These are phyloP conservation scores for Trichonephila inaurata DNA, from an alignment of 1,140 invertebrate species.

Conservation along the genomic window DNA sequence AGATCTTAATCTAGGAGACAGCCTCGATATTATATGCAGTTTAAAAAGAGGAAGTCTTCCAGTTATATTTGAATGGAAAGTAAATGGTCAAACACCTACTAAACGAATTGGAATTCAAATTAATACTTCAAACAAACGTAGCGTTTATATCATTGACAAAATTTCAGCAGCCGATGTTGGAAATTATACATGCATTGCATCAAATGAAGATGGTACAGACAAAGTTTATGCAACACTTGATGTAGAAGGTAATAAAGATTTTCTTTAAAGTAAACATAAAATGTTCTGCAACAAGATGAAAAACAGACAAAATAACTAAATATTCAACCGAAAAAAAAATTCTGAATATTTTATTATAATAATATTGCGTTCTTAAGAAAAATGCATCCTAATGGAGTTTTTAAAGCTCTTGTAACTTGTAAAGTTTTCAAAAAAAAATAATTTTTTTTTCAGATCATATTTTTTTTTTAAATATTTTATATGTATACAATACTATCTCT, in stretches of 20 bases:
- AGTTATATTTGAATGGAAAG: conserved; percentile 60
- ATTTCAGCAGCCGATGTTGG: conserved; percentile 74
- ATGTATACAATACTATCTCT: too few relatives aligned
- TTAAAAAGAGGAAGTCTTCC: conserved; percentile 70
- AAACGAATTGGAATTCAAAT: conserved; percentile 21
- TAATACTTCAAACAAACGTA: conserved; percentile 48
- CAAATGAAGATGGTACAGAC: conserved; percentile 77
- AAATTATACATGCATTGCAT: conserved; percentile 78
- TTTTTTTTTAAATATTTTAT: too few relatives aligned
- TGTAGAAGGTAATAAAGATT: conserved; percentile 64
- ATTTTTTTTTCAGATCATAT: too few relatives aligned
- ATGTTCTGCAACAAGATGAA: too few relatives aligned
- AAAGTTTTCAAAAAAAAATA: too few relatives aligned
- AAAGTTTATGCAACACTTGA: neutral
- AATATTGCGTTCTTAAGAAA: too few relatives aligned
- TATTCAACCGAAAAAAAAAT: too few relatives aligned
- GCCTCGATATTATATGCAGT: conserved; percentile 58
- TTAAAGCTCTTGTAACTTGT: too few relatives aligned
- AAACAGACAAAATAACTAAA: too few relatives aligned
- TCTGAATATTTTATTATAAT: too few relatives aligned
- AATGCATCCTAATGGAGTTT: too few relatives aligned
- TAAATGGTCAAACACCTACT: neutral
- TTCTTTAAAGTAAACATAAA: too few relatives aligned
- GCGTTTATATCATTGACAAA: conserved; percentile 37
- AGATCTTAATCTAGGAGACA: conserved; percentile 52